Conservation (phyloP, 2,797 vertebrate genomes). For the Perodicticus potto region DNA sequence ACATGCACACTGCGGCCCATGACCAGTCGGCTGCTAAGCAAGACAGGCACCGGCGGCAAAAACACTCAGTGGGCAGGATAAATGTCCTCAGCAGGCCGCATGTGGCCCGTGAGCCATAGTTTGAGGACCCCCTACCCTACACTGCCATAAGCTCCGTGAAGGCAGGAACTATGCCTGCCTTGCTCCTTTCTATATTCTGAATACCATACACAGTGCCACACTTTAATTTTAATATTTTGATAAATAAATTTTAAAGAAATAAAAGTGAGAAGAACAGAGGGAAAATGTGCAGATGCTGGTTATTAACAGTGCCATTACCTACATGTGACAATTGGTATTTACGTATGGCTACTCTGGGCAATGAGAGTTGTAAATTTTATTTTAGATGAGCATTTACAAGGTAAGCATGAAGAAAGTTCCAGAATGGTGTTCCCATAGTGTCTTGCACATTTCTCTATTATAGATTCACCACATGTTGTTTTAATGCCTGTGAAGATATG, state of each 20-base stretch:
- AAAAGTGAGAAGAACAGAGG: background rate
- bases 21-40: too few species aligned
- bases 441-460: background rate
- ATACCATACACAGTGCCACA: too few species aligned
- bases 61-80: too few species aligned
- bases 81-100: too few species aligned
- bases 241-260: conserved; percentile 26
- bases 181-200: conserved; percentile 4
- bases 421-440: background rate
- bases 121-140: too few species aligned
- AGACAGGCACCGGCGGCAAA: too few species aligned
- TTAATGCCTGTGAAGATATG: background rate
- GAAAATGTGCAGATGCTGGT: background rate
- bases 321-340: background rate
- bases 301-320: background rate
- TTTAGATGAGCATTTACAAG: background rate
- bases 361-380: background rate
- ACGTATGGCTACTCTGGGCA: background rate
- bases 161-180: background rate
- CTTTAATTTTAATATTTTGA: background rate
- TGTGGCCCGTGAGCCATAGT: too few species aligned
- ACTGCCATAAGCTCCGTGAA: background rate
- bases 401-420: background rate
- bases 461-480: background rate
- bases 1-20: too few species aligned